Evolutionary conservation across 2,113 vertebrate genomes (phyloP).

Genomic region (Mirza zaza): DNA sequence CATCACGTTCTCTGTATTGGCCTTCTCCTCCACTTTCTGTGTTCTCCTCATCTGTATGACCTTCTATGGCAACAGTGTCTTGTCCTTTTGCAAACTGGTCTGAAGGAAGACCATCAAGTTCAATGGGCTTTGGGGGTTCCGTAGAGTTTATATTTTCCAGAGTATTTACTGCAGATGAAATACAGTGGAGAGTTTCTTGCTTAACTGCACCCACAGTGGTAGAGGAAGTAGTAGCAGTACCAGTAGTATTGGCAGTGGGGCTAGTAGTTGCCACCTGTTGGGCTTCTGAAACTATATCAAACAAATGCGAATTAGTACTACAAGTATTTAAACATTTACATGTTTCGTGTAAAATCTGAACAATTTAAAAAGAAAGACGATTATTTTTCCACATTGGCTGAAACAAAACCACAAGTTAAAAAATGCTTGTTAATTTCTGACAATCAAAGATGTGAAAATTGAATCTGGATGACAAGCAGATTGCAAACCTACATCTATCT

Average conservation of each 20-base stretch:
- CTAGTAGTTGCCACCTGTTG: conserved; percentile 68
- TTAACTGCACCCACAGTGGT: conserved; percentile 77
- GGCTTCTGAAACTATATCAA: conserved; percentile 80
- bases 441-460: conserved; percentile 23
- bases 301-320: conserved; percentile 49
- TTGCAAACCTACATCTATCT: not conserved
- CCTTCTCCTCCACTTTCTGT: conserved; percentile 97
- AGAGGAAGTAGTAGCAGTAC: conserved; percentile 50
- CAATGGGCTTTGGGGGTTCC: conserved; percentile 79
- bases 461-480: not conserved
- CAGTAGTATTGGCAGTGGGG: not conserved
- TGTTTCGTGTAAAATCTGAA: conserved; percentile 31
- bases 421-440: conserved; percentile 8
- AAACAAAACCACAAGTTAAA: conserved; percentile 51
- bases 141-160: conserved; percentile 81
- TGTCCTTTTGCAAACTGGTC: conserved; percentile 89
- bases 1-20: conserved; percentile 97
- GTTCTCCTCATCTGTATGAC: conserved; percentile 94
- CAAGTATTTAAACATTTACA: conserved; percentile 8
- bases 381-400: conserved; percentile 35
- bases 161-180: conserved; percentile 72
- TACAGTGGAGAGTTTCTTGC: conserved; percentile 82
- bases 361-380: conserved; percentile 34
- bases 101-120: conserved; percentile 81
- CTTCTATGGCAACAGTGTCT: conserved; percentile 92